These are phyloP conservation scores for Lepidochrysops patricia DNA, from an alignment of 2,888 invertebrate species.

Conservation along the genomic window DNA sequence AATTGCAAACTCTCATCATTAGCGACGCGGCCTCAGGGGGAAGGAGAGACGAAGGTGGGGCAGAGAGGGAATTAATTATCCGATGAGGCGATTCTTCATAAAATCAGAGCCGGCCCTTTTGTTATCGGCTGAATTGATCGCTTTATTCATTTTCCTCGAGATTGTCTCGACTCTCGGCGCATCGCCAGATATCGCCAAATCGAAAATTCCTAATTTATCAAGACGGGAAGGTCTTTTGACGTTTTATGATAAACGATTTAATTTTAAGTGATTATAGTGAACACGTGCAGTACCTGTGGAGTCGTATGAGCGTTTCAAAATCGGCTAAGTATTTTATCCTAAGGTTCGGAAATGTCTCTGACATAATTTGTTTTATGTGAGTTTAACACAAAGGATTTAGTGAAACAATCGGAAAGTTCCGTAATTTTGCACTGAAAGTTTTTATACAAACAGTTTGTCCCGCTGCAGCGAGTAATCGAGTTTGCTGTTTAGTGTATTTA, in stretches of 20 bases:
- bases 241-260: not conserved
- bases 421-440: not conserved
- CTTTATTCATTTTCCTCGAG: not conserved
- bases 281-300: no score
- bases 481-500: not conserved
- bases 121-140: not conserved
- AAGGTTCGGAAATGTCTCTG: not conserved
- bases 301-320: no score
- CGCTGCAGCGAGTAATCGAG: not conserved
- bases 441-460: not conserved
- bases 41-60: not conserved
- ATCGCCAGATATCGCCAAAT: not conserved
- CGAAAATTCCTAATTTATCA: not conserved
- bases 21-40: not conserved
- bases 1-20: constrained; percentile 3
- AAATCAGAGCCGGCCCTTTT: not conserved
- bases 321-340: not conserved
- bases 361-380: not conserved
- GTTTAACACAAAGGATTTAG: not conserved
- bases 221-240: not conserved
- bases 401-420: not conserved
- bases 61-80: not conserved
- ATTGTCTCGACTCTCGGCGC: not conserved
- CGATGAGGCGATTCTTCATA: not conserved
- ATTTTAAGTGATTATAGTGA: no score